Evolutionary conservation across 2,888 invertebrate species (phyloP), one percentile per base, ranked within the genome.

Genomic region (Brenthis ino): DNA sequence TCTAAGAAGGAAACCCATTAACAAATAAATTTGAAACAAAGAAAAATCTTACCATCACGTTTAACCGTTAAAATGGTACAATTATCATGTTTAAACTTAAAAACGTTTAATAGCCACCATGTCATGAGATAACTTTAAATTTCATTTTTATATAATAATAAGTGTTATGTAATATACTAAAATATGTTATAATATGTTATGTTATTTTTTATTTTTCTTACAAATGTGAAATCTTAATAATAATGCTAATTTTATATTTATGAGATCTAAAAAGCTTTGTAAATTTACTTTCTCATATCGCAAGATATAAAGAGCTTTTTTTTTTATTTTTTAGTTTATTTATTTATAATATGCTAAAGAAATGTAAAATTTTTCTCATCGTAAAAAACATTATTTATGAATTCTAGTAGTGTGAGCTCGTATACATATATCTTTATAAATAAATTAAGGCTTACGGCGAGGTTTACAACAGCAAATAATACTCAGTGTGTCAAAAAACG

Each of bases 1-100:
- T 77, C 80, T 82, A 82, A 69, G 73, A 76, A 68, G 74, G 79
- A 81, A 77, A 79, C 79, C 75, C 72, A 77, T 72, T 78, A 76
- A 78, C 76, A 77, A 76, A 75, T 74, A 74, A 74, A 74, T 74
- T 75, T 74, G 72, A 73, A 74, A 74, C 72, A 71, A 67, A 70
- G 65, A 64, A 70, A 68, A 72, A 63, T 70, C 65, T 67, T 60
- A 56, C 65, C 55, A 65, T 67, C 67, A 65, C 67, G 70, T 69
- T 72, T 57, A 54, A 54, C 51, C 28, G 20, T 24, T 67, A 55
- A 55, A 61, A 67, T 61, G 48, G 48, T 48, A 0, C 24, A 55
- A 61, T 48, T 54, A 47, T 20, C 54, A 47, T 50, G 53, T 16
- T 61, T 60, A 20, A 56, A 12, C 50, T 37, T 5, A n/a, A 20